These are phyloP conservation scores for Eleutherodactylus coqui DNA, from an alignment of 2,797 vertebrate genomes.

Conservation along the genomic window DNA sequence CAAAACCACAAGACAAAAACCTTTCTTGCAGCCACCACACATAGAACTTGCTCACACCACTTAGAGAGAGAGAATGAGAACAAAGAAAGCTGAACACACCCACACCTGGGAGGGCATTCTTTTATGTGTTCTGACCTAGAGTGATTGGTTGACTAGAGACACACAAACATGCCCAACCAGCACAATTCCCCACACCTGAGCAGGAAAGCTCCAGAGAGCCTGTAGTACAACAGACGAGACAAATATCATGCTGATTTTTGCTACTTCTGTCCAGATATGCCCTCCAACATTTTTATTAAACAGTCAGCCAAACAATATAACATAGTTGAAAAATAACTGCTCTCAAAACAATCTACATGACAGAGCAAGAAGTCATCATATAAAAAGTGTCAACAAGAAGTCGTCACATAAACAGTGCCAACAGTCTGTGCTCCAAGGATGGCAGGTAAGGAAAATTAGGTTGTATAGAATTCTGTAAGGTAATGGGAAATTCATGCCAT, in stretches of 20 bases:
- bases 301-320: not conserved
- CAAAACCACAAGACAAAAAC: too few species aligned
- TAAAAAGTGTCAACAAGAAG: not conserved
- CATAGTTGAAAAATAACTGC: not conserved
- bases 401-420: not conserved
- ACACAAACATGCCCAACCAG: too few species aligned
- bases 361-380: not conserved
- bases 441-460: not conserved
- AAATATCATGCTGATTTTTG: not conserved
- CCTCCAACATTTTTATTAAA: not conserved
- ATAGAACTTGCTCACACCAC: too few species aligned
- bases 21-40: too few species aligned
- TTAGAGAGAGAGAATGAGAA: too few species aligned
- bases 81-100: too few species aligned
- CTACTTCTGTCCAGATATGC: not conserved
- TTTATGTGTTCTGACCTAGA: too few species aligned
- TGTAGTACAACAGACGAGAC: too few species aligned
- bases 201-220: too few species aligned
- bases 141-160: too few species aligned
- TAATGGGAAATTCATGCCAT: not conserved
- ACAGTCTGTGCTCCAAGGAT: not conserved
- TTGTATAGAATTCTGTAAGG: not conserved
- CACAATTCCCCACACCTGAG: too few species aligned
- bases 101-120: too few species aligned
- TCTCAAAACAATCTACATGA: not conserved